Conservation (phyloP, 2,113 vertebrate species). For the Caloenas nicobarica region DNA sequence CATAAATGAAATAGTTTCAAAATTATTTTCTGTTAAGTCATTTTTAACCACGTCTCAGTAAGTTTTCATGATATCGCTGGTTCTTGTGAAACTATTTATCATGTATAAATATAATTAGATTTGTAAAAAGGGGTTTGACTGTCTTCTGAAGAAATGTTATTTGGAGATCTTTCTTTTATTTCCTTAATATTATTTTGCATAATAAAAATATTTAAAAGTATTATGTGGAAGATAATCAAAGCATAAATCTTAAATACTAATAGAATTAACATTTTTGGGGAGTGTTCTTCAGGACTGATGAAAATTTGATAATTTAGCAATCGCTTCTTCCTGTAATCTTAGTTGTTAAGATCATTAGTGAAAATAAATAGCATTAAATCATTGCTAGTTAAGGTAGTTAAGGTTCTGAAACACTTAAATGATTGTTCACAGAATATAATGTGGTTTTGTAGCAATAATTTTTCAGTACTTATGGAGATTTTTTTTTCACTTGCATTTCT, state of each 20-base stretch:
- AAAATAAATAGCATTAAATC: background rate
- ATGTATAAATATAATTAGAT: background rate
- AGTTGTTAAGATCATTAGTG: background rate
- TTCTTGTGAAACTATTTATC: background rate
- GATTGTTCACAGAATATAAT: background rate
- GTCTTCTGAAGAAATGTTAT: background rate
- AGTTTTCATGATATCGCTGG: background rate
- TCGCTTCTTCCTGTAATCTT: background rate
- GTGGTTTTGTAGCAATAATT: background rate
- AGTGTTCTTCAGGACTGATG: background rate
- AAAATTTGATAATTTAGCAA: background rate
- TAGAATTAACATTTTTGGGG: background rate
- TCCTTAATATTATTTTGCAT: background rate
- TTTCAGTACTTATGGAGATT: background rate
- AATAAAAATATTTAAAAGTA: background rate
- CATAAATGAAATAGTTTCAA: background rate
- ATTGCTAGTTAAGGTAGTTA: background rate
- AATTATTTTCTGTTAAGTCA: background rate
- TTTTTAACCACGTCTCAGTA: background rate
- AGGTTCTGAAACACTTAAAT: background rate
- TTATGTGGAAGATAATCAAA: background rate
- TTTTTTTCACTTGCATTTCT: background rate
- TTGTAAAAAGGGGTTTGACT: background rate
- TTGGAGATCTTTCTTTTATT: background rate
- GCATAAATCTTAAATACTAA: background rate